phyloP scores from a whole-genome alignment of 2,113 vertebrate species.

The Rhynchopsitta pachyrhyncha region DNA sequence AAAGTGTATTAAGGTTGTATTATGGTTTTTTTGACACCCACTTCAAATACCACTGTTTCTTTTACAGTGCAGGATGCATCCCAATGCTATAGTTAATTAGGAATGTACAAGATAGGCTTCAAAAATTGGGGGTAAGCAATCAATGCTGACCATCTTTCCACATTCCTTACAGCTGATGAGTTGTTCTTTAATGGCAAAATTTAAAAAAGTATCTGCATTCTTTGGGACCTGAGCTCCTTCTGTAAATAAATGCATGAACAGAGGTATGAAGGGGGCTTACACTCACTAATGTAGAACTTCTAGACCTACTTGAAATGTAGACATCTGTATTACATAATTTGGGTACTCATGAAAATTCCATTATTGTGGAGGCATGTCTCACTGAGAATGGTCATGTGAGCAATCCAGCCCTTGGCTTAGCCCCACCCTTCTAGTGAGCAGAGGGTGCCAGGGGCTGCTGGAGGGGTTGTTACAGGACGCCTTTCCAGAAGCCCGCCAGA shows the following conservation, averaged over 20 bases:
- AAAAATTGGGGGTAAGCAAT: neutral
- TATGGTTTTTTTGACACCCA: neutral
- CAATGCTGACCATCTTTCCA: neutral
- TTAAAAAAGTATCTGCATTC: neutral
- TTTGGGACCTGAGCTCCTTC: neutral
- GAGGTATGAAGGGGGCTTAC: neutral
- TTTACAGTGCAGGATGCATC: neutral
- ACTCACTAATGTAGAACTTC: neutral
- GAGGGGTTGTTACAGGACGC: too few relatives aligned
- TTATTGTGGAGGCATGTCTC: too few relatives aligned
- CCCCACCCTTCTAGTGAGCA: too few relatives aligned
- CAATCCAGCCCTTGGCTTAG: too few relatives aligned
- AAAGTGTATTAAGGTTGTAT: neutral
- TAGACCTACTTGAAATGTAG: neutral
- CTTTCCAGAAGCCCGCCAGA: too few relatives aligned
- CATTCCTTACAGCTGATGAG: neutral
- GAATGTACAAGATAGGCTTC: accelerated
- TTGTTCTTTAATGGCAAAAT: neutral
- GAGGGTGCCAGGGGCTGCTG: too few relatives aligned
- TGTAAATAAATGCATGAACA: neutral
- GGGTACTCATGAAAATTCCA: neutral
- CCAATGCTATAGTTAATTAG: neutral
- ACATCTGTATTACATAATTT: neutral
- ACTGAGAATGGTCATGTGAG: too few relatives aligned
- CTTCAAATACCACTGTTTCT: neutral